Conservation (phyloP, 2,113 vertebrate species). For the Nycticryphes semicollaris region DNA sequence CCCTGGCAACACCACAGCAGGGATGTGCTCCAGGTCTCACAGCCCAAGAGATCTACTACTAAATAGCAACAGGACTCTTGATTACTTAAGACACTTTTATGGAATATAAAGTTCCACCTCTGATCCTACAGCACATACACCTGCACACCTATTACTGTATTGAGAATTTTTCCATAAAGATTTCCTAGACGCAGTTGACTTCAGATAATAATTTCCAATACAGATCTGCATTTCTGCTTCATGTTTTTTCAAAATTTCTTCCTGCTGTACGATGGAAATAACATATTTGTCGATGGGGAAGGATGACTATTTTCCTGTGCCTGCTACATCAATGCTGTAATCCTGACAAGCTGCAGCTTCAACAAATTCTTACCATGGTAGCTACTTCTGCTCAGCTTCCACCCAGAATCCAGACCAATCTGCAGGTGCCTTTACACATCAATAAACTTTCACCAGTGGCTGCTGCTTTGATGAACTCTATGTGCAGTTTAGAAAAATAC, state of each 20-base stretch:
- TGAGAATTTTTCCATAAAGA: neutral
- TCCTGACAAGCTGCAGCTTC: neutral
- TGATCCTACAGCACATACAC: neutral
- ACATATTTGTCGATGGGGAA: rapidly evolving
- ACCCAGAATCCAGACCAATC: neutral
- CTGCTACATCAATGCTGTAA: neutral
- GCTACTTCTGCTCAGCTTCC: neutral
- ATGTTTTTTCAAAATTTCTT: neutral
- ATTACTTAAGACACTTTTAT: neutral
- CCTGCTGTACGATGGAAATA: neutral
- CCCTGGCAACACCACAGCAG: rapidly evolving
- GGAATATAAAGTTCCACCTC: neutral
- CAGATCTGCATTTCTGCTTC: neutral
- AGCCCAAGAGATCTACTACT: neutral
- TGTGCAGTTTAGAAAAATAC: neutral
- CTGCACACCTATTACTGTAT: neutral
- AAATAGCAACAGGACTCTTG: neutral
- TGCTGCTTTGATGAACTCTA: neutral
- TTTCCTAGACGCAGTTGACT: neutral
- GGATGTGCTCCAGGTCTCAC: neutral
- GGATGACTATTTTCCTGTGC: neutral
- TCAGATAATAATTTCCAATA: neutral
- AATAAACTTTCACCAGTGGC: neutral
- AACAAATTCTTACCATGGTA: neutral
- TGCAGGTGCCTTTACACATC: neutral